Evolutionary conservation across 2,888 invertebrate species (phyloP).

Genomic region (Nycteola revayana): DNA sequence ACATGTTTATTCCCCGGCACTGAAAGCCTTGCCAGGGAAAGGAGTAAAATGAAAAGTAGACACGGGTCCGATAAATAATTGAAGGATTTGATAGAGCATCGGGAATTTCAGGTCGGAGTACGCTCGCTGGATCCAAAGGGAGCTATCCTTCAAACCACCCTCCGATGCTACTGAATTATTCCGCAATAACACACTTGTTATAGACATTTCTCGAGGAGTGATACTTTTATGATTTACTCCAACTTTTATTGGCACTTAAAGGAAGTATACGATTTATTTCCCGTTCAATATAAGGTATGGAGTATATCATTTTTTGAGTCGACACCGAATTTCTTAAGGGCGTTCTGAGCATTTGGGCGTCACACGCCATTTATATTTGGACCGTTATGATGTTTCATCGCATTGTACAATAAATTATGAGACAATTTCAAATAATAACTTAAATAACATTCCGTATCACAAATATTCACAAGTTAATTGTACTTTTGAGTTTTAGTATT

Average conservation of each 20-base stretch:
- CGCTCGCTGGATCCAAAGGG: conserved; percentile 65
- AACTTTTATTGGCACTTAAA: conserved; percentile 82
- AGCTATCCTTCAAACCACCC: conserved; percentile 76
- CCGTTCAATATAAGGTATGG: conserved; percentile 77
- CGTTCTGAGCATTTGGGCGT: conserved; percentile 57
- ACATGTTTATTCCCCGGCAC: conserved; percentile 67
- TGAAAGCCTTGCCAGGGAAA: conserved; percentile 67
- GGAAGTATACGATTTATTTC: conserved; percentile 81
- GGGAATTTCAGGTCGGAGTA: conserved; percentile 69
- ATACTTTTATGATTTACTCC: conserved; percentile 82
- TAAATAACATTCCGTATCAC: too few species aligned
- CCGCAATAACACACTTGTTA: conserved; percentile 81
- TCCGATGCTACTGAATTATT: conserved; percentile 78
- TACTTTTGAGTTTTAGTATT: too few species aligned
- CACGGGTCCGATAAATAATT: conserved; percentile 82
- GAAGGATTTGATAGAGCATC: conserved; percentile 78
- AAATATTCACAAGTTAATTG: too few species aligned
- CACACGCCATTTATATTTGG: conserved; percentile 58
- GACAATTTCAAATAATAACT: conserved; percentile 28
- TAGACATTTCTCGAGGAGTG: conserved; percentile 78
- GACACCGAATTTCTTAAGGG: conserved; percentile 60
- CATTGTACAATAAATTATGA: conserved; percentile 32
- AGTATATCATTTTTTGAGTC: conserved; percentile 78
- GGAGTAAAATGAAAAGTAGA: conserved; percentile 81
- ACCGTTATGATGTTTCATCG: conserved; percentile 37